Conservation (phyloP, 2,888 invertebrate genomes). For the Lasiommata megera region DNA sequence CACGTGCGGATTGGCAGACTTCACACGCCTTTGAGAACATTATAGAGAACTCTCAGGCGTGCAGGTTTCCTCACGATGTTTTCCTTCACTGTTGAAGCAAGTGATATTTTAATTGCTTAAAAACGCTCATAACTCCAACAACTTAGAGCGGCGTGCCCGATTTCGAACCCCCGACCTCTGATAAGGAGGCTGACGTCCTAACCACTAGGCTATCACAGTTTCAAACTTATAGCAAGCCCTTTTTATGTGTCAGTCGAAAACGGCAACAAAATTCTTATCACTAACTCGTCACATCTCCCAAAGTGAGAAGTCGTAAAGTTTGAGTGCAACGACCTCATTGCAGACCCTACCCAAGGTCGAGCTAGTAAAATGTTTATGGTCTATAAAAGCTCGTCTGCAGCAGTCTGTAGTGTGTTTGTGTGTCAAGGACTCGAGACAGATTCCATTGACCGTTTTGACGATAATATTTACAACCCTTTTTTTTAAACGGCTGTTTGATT, state of each 20-base stretch:
- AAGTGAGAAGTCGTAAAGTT: constrained; percentile 56
- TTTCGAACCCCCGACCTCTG: too few species aligned
- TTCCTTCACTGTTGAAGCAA: too few species aligned
- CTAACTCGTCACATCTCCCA: constrained; percentile 45
- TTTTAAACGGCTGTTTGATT: constrained; percentile 19
- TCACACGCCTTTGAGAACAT: too few species aligned
- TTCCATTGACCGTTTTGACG: constrained; percentile 49
- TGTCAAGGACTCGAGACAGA: constrained; percentile 78
- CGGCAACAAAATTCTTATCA: constrained; percentile 15
- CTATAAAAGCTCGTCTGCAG: constrained; percentile 77
- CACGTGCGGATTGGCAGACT: too few species aligned
- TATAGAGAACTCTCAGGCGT: too few species aligned
- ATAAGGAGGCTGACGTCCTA: too few species aligned
- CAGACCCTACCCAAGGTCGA: constrained; percentile 78
- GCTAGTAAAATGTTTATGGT: constrained; percentile 81
- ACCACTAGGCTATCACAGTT: too few species aligned
- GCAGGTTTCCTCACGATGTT: too few species aligned
- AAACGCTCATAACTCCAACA: too few species aligned
- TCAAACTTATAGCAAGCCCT: too few species aligned
- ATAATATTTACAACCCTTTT: constrained; percentile 25
- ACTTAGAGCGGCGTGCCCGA: too few species aligned
- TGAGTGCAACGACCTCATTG: constrained; percentile 77
- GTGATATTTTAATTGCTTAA: too few species aligned
- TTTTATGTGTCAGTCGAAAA: not conserved
- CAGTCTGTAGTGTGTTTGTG: constrained; percentile 75